These are phyloP conservation scores for Halichondria panicea DNA, from an alignment of 37 sponge, comb jelly and placozoan species.

Conservation along the genomic window DNA sequence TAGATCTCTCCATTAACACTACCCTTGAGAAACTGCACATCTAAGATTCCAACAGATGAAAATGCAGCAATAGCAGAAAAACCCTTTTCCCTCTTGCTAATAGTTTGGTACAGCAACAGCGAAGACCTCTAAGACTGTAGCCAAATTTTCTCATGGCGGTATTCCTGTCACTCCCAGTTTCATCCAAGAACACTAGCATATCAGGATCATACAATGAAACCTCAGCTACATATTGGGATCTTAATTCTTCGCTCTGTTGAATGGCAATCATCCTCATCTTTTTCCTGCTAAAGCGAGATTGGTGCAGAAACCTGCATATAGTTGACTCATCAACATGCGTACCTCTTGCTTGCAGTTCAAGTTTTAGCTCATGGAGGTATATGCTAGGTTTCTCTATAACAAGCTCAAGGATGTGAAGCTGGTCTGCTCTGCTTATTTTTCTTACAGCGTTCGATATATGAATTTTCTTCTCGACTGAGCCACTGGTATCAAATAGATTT, in stretches of 20 bases:
- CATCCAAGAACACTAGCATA: slow-evolving; percentile 42
- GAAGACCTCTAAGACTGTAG: slow-evolving; percentile 25
- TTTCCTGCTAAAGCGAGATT: not conserved
- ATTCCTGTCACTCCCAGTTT: slow-evolving; percentile 24
- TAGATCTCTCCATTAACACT: slow-evolving; percentile 8
- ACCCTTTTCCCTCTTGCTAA: slow-evolving; percentile 11
- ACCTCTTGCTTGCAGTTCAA: slow-evolving; percentile 2
- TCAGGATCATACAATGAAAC: not conserved
- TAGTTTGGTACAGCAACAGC: not conserved
- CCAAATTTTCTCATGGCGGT: slow-evolving; percentile 32
- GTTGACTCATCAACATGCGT: slow-evolving; percentile 14
- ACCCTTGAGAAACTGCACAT: slow-evolving; percentile 15
- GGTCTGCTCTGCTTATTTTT: not conserved
- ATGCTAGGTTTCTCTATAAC: slow-evolving; percentile 16
- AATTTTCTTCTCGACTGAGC: not conserved
- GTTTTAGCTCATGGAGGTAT: slow-evolving; percentile 8
- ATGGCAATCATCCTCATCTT: slow-evolving; percentile 16
- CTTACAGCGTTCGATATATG: not conserved
- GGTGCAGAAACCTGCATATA: slow-evolving; percentile 10
- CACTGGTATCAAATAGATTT: slow-evolving; percentile 15
- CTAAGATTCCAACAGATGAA: slow-evolving; percentile 18
- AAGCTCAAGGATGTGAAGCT: slow-evolving; percentile 5
- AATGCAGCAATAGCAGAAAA: slow-evolving; percentile 32
- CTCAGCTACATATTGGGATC: slow-evolving; percentile 8
- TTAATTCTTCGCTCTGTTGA: slow-evolving; percentile 9